phyloP scores from a whole-genome alignment of 1,140 invertebrate genomes.

The Drosophila kohkoa region DNA sequence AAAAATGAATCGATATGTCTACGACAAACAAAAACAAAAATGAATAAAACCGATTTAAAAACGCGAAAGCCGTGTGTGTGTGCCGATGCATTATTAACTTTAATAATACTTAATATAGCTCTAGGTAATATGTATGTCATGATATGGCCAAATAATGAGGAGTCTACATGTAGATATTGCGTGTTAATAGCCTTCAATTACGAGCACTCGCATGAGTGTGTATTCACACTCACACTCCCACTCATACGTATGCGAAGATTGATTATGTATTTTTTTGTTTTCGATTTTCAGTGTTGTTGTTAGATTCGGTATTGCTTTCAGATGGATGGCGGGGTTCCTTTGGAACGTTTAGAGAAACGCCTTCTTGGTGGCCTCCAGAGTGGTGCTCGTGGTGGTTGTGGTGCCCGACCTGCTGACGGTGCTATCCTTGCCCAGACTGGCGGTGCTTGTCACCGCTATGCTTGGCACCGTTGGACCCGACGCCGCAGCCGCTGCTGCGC shows the following conservation, averaged over 20 bases:
- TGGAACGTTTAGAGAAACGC: conserved; percentile 58
- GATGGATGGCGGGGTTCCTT: conserved; percentile 1
- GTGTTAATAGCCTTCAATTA: conserved; percentile 27
- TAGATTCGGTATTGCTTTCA: conserved; percentile 69
- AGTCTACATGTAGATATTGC: conserved; percentile 39
- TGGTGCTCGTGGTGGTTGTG: conserved; percentile 53
- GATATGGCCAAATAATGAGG: conserved; percentile 63
- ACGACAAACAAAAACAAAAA: not conserved
- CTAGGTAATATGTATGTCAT: conserved; percentile 71
- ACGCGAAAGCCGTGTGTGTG: conserved; percentile 35
- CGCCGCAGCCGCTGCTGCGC: conserved; percentile 32
- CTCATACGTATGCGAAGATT: conserved; percentile 67
- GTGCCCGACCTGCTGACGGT: conserved; percentile 48
- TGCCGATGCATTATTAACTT: conserved; percentile 52
- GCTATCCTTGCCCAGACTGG: conserved; percentile 66
- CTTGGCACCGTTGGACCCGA: conserved; percentile 48
- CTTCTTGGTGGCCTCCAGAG: conserved; percentile 67
- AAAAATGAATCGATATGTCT: conserved; percentile 35
- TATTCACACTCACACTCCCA: conserved; percentile 1
- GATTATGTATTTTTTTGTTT: not conserved
- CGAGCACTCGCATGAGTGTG: conserved; percentile 10
- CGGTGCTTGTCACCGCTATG: conserved; percentile 73
- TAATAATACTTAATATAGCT: conserved; percentile 74
- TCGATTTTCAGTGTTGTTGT: too few relatives aligned
- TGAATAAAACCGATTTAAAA: conserved; percentile 25